Evolutionary conservation across 2,113 vertebrate species (phyloP).

Genomic region (Chaetorhynchus papuensis): DNA sequence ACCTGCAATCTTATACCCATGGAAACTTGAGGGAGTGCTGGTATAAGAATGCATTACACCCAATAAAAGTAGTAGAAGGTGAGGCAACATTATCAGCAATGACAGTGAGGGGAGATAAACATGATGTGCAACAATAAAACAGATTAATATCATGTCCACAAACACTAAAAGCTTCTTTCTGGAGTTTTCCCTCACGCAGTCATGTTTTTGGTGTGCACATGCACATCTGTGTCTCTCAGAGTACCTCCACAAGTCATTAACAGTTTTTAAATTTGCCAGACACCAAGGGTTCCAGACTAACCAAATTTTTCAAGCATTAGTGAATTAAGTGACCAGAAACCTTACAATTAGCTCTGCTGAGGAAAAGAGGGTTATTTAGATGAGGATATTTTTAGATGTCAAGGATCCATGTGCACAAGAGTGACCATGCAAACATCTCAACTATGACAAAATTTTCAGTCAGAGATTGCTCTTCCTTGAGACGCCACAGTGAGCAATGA

Average conservation of each 20-base stretch:
- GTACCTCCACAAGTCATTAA: not conserved
- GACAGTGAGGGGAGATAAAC: not conserved
- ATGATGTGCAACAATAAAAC: not conserved
- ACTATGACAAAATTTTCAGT: not conserved
- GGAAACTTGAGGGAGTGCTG: not conserved
- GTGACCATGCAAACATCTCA: not conserved
- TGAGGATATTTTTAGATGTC: not conserved
- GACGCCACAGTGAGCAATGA: not conserved
- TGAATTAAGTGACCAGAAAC: not conserved
- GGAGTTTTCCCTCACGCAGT: not conserved
- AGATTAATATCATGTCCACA: not conserved
- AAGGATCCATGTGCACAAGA: rapidly evolving
- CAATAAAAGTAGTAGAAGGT: not conserved
- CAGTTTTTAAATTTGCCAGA: not conserved
- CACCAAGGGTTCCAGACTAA: not conserved
- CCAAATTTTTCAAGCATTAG: not conserved
- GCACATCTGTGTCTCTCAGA: not conserved
- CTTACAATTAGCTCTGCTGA: not conserved
- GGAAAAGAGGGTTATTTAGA: not conserved
- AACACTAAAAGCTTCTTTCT: not conserved
- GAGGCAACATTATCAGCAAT: not conserved
- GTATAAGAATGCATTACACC: not conserved
- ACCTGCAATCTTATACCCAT: not conserved
- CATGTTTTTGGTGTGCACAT: not conserved
- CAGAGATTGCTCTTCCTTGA: not conserved